Conservation (phyloP, 2,113 vertebrate species). For the Mobula birostris region DNA sequence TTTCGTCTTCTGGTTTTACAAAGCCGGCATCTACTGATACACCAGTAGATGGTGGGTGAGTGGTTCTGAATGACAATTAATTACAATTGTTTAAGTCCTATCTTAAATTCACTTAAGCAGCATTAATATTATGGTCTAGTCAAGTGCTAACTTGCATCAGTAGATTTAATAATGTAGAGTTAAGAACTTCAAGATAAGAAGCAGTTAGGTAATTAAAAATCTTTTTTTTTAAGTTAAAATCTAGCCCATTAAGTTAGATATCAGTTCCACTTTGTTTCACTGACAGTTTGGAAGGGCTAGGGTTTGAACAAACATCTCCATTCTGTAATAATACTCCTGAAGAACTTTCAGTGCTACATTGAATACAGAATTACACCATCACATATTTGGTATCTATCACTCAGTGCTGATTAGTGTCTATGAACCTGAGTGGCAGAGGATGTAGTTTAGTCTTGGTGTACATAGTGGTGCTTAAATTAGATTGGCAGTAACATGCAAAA, state of each 20-base stretch:
- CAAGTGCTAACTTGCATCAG: neutral
- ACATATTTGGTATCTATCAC: neutral
- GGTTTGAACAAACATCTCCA: neutral
- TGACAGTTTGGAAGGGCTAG: neutral
- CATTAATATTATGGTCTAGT: neutral
- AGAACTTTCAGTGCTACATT: too few relatives aligned
- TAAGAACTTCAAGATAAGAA: neutral
- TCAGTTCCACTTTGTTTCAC: neutral
- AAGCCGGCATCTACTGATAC: neutral
- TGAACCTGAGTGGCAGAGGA: neutral
- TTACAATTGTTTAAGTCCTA: neutral
- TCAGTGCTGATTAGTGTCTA: neutral
- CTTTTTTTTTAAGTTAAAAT: neutral
- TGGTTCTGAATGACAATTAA: neutral
- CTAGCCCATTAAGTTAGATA: neutral
- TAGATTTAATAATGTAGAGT: neutral
- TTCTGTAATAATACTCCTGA: neutral
- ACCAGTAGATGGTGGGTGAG: constrained; percentile 6
- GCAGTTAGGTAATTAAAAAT: neutral
- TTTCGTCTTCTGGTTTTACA: too few relatives aligned
- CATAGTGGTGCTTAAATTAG: neutral
- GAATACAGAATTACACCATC: neutral
- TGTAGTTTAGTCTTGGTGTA: neutral
- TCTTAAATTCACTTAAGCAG: neutral
- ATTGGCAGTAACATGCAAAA: neutral